Evolutionary conservation across 2,888 invertebrate species (phyloP).

Genomic region (Blera fallax): DNA sequence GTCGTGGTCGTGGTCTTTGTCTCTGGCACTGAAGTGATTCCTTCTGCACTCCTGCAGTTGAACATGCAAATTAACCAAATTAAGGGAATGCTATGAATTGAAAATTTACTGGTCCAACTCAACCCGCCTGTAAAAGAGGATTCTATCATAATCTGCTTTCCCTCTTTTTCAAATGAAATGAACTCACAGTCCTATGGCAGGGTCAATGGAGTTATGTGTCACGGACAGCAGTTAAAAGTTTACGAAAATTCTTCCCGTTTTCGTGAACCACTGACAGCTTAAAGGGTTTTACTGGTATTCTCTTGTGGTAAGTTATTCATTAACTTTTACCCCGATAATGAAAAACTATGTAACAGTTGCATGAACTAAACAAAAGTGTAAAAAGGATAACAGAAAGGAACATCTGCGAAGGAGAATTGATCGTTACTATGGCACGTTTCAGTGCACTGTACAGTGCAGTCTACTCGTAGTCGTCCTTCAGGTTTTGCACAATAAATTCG

Average conservation of each 20-base stretch:
- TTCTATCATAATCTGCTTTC: constrained; percentile 9
- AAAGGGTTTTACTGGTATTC: constrained; percentile 51
- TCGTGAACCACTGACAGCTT: constrained; percentile 58
- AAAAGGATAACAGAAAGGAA: constrained; percentile 40
- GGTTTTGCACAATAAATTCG: constrained; percentile 56
- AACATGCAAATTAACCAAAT: constrained; percentile 68
- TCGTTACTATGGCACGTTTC: constrained; percentile 52
- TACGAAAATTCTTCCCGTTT: constrained; percentile 24
- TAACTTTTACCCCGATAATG: constrained; percentile 63
- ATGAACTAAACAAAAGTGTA: neutral
- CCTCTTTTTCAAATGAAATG: neutral
- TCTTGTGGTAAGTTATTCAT: constrained; percentile 67
- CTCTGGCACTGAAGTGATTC: constrained; percentile 31
- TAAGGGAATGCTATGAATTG: constrained; percentile 49
- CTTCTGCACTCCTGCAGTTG: constrained; percentile 44
- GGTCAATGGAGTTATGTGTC: constrained; percentile 67
- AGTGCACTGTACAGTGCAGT: neutral
- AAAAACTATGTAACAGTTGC: constrained; percentile 21
- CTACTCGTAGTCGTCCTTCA: constrained; percentile 13
- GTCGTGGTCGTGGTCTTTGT: constrained; percentile 13
- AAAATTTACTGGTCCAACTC: constrained; percentile 19
- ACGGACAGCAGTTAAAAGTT: constrained; percentile 52
- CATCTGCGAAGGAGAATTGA: constrained; percentile 59
- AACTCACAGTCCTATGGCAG: constrained; percentile 17
- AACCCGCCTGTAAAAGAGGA: neutral